These are phyloP conservation scores for Tenebrio molitor DNA, from an alignment of 1,140 invertebrate genomes.

Conservation along the genomic window DNA sequence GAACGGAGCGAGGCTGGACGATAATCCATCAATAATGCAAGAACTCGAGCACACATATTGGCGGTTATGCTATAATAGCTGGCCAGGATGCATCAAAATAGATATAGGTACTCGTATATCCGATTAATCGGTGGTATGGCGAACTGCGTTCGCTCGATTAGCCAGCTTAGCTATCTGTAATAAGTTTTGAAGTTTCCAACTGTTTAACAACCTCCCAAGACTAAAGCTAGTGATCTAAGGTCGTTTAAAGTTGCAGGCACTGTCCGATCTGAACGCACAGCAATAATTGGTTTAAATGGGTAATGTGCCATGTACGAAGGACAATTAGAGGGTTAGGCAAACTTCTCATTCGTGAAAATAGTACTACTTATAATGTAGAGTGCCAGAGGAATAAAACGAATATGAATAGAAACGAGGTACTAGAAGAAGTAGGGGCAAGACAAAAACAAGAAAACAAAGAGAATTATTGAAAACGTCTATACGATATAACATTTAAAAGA, in stretches of 20 bases:
- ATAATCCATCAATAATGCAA: constrained; percentile 14
- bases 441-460: too few relatives aligned
- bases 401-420: too few relatives aligned
- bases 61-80: constrained; percentile 9
- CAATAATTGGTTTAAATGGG: too few relatives aligned
- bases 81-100: constrained; percentile 4
- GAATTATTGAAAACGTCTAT: too few relatives aligned
- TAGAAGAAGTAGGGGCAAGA: too few relatives aligned
- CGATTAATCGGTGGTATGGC: constrained; percentile 1
- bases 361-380: too few relatives aligned
- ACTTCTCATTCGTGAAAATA: too few relatives aligned
- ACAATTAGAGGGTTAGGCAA: too few relatives aligned
- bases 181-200: constrained; percentile 2
- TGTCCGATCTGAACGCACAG: too few relatives aligned
- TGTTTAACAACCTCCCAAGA: constrained; percentile 2
- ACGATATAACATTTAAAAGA: too few relatives aligned
- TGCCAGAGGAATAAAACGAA: too few relatives aligned
- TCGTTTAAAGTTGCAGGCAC: constrained; percentile 1
- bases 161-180: constrained; percentile 9
- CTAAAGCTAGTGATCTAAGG: neutral
- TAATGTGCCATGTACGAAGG: too few relatives aligned
- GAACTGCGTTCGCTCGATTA: neutral
- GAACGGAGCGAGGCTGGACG: neutral
- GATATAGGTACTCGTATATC: neutral
- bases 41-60: neutral